Evolutionary conservation across 2,888 invertebrate species (phyloP).

Genomic region (Gymnoscelis rufifasciata): DNA sequence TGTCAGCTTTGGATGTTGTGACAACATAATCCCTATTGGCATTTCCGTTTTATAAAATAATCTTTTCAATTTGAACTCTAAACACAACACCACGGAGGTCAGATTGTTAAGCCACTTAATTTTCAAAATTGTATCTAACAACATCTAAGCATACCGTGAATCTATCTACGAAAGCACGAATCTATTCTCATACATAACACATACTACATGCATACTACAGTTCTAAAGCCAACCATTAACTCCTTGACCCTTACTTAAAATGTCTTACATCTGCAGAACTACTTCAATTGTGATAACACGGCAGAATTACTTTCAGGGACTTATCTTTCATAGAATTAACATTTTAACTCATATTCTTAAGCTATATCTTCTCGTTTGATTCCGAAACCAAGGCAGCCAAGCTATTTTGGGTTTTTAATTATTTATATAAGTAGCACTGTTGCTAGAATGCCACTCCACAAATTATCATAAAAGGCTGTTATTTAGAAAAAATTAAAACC

Average conservation of each 20-base stretch:
- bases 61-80: not conserved
- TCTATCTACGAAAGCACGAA: conserved; percentile 21
- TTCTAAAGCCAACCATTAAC: no score
- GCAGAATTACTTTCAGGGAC: conserved; percentile 18
- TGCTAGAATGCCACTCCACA: no score
- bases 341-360: conserved; percentile 19
- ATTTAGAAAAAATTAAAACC: no score
- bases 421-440: no score
- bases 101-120: not conserved
- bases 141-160: no score
- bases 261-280: conserved; percentile 16
- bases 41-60: conserved; percentile 2
- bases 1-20: conserved; percentile 52
- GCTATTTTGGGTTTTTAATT: no score
- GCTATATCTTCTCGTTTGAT: conserved; percentile 1
- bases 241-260: conserved; percentile 5
- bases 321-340: conserved; percentile 16
- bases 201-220: not conserved
- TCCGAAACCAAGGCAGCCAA: not conserved
- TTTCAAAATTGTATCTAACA: conserved; percentile 7
- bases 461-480: no score
- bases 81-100: not conserved
- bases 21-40: conserved; percentile 27
- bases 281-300: conserved; percentile 22
- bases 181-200: conserved; percentile 4